Percentiles rank a stretch among this genome's conserved stretches.
Conservation (phyloP, 2,888 invertebrate genomes). For the Plagiodera versicolora region DNA sequence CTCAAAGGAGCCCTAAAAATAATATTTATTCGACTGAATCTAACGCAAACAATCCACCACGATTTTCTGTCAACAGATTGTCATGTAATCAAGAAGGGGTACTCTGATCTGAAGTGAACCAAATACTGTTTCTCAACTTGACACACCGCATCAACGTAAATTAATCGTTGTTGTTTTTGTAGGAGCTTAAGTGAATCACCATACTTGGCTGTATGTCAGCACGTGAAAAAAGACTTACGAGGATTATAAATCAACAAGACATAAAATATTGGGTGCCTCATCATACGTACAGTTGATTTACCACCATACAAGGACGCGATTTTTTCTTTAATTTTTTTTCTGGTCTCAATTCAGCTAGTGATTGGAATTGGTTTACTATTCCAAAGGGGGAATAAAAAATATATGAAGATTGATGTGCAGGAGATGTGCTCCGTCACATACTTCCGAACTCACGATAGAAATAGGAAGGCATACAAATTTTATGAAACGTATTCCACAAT, state of each 20-base stretch:
- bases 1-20: not conserved
- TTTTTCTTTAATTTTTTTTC: no score
- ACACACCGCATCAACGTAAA: not conserved
- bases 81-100: not conserved
- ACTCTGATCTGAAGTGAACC: not conserved
- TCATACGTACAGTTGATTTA: not conserved
- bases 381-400: no score
- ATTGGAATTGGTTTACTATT: no score
- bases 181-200: not conserved
- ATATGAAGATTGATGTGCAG: no score
- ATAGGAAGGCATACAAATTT: not conserved
- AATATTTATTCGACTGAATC: not conserved
- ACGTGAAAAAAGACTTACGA: not conserved
- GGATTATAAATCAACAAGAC: not conserved
- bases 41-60: not conserved
- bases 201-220: not conserved
- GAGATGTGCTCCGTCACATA: no score
- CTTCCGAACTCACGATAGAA: not conserved
- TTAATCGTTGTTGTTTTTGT: not conserved
- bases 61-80: not conserved
- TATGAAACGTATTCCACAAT: not conserved
- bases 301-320: no score
- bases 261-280: not conserved
- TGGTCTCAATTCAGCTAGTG: no score
- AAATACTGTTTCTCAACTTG: not conserved